Base-by-base conservation (phyloP, 1,140 invertebrate species). In the Drosophila elegans region DNA sequence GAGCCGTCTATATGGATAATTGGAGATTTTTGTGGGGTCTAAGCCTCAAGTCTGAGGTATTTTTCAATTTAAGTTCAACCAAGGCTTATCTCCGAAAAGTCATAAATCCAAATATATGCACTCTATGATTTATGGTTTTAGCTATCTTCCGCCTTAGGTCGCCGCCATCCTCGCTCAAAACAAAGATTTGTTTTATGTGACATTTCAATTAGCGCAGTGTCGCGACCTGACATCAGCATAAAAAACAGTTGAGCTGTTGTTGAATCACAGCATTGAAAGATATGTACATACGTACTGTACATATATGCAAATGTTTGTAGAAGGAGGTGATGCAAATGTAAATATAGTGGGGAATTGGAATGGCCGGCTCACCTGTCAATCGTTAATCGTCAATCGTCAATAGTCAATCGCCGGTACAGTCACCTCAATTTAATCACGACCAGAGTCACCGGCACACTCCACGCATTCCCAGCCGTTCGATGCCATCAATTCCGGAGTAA, bases 171-270 rank as follows among this genome's bases (percentile, higher is more conserved):
- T 45, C 41, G 34, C 53, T 12, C 21, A 25, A 27, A 48, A 39
- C 71, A 61, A 41, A 61, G 67, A 73, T 68, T 51, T 54, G 44
- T 36, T 67, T 54, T 57, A 45, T 63, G 54, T 73, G 74, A 77
- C 74, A 85, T 86, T 78, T 82, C 78, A 86, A 85, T 85, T 78
- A 85, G 74, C 78, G 59, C 57, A 63, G 56, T 73, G 57, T 62
- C 54, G 48, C 48, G 66, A 69, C 48, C 51, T 38, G 57, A 66
- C 56, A 80, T 84, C 72, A 80, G 59, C 74, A 81, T 78, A 68
- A 66, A 66, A 80, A 74, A 67, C 54, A 71, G 72, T 71, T 63
- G 16, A 68, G 34, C 61, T 62, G 72, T 72, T 67, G 74, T 78
- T 59, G 45, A 74, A 41, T 49, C 41, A 29, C 55, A 39, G 44